A percentile compares a stretch with the other conserved stretches of the same genome.
Evolutionary conservation across 2,888 invertebrate genomes (phyloP).

Genomic region (Hedychridium roseum): DNA sequence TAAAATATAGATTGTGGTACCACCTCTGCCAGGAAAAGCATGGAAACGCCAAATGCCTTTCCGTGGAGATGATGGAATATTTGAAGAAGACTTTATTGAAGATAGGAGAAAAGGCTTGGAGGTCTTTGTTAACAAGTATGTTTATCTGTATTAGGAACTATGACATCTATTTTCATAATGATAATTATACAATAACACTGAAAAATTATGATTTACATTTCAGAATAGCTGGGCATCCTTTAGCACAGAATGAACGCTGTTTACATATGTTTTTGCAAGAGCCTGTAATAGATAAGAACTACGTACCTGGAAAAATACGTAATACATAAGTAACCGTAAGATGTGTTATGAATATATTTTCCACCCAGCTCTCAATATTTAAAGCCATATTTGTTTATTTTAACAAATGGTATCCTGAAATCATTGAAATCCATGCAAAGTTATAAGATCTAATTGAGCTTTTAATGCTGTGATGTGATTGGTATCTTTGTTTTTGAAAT

Average conservation of each 20-base stretch:
- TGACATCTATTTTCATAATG: conserved; percentile 2
- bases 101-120: conserved; percentile 97
- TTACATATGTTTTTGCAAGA: conserved; percentile 99
- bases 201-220: too few relatives aligned
- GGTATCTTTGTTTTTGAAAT: conserved; percentile 17
- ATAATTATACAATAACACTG: not conserved
- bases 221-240: conserved; percentile 96
- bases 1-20: conserved; percentile 99
- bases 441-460: conserved; percentile 27
- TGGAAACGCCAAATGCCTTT: conserved; percentile 99
- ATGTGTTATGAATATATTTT: conserved; percentile 35
- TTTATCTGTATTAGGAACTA: conserved; percentile 17
- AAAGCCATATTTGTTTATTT: conserved; percentile 31
- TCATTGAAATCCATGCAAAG: conserved; percentile 23
- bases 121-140: conserved; percentile 97
- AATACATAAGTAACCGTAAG: conserved; percentile 75
- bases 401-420: conserved; percentile 22
- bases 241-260: conserved; percentile 98
- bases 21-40: conserved; percentile 97
- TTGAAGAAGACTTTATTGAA: conserved; percentile 99
- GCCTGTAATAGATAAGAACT: conserved; percentile 97
- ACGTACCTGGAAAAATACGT: conserved; percentile 98
- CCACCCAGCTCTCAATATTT: conserved; percentile 32
- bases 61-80: conserved; percentile 98
- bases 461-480: conserved; percentile 27